A percentile compares a stretch with the other conserved stretches of the same genome.
These are phyloP conservation scores for Grapholita molesta DNA, from an alignment of 1,140 invertebrate genomes.

Conservation along the genomic window DNA sequence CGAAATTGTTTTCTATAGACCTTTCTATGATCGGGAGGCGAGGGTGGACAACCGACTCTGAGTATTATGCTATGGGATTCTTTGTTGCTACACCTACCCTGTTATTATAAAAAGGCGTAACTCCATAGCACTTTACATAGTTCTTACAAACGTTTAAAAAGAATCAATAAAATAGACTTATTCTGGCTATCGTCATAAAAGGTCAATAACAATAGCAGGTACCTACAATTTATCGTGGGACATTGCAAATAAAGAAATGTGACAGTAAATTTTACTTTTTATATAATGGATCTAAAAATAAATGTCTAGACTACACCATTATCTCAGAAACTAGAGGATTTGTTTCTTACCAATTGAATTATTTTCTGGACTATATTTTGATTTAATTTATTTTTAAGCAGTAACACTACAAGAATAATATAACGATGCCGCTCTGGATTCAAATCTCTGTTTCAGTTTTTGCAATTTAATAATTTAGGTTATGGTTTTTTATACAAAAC, in stretches of 20 bases:
- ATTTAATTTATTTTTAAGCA: no score
- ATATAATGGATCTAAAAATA: neutral
- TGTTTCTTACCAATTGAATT: no score
- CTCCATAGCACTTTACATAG: neutral
- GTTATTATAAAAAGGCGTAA: neutral
- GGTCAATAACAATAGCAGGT: neutral
- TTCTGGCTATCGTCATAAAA: neutral
- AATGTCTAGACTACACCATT: no score
- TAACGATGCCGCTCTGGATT: no score
- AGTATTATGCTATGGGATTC: neutral
- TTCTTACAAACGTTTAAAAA: neutral
- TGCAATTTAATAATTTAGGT: no score
- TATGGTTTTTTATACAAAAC: no score
- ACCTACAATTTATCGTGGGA: neutral
- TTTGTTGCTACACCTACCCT: neutral
- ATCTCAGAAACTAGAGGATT: no score
- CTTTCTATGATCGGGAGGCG: constrained; percentile 1
- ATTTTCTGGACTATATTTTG: no score
- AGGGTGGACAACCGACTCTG: neutral
- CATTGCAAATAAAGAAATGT: neutral
- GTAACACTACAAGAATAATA: no score
- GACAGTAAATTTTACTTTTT: neutral
- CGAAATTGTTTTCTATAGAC: neutral
- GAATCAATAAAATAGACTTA: neutral
- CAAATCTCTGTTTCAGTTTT: no score